Conservation (phyloP, 2,797 vertebrate genomes). For the Microctenopoma stevenorrisi region DNA sequence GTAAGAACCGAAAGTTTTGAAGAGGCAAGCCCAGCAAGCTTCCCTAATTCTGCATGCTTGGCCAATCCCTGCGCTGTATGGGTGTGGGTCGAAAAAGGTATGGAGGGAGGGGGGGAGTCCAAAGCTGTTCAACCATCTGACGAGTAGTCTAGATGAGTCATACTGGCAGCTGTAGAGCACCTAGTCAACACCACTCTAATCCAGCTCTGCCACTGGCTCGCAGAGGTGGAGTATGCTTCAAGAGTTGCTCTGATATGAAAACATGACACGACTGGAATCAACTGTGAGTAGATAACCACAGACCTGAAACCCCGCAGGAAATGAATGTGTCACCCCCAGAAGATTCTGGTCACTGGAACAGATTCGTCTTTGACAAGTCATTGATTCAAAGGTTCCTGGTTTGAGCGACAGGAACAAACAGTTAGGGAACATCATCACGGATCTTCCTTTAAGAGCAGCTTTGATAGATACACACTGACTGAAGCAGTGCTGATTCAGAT, state of each 20-base stretch:
- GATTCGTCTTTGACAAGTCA: slow-evolving; percentile 18
- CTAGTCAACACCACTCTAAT: slow-evolving; percentile 6
- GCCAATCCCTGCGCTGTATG: background rate
- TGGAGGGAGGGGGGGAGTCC: background rate
- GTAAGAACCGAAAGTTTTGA: background rate
- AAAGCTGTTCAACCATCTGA: background rate
- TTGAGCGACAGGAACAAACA: slow-evolving; percentile 67
- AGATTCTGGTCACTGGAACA: slow-evolving; percentile 9
- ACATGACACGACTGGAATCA: background rate
- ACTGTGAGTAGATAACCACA: background rate
- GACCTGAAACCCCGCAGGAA: background rate
- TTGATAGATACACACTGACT: slow-evolving; percentile 51
- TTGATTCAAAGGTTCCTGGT: slow-evolving; percentile 45
- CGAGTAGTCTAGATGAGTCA: background rate
- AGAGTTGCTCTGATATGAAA: background rate
- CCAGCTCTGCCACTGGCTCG: background rate
- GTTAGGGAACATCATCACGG: slow-evolving; percentile 45
- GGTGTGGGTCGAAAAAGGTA: background rate
- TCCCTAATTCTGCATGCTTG: background rate
- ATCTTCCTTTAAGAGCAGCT: slow-evolving; percentile 45
- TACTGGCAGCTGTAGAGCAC: slow-evolving; percentile 1
- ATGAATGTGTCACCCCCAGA: slow-evolving; percentile 1
- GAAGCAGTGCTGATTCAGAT: slow-evolving; percentile 66
- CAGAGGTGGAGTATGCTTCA: background rate
- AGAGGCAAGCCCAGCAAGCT: background rate